Conservation (phyloP, 2,888 invertebrate species). For the Neocrepidodera transversa region DNA sequence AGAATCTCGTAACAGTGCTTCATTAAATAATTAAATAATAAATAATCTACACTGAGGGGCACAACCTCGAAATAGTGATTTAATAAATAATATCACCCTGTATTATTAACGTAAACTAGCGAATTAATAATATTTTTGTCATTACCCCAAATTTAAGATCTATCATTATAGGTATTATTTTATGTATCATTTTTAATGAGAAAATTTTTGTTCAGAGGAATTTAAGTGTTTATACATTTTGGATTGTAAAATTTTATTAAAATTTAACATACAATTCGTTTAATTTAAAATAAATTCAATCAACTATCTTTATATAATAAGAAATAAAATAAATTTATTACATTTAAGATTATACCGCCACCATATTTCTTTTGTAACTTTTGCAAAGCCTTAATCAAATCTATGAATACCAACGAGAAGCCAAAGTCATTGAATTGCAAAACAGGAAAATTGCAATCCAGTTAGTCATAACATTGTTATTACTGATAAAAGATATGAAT, state of each 20-base stretch:
- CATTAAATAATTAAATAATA: neutral
- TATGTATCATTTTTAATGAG: too few species aligned
- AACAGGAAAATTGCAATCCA: conserved; percentile 15
- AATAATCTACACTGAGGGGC: conserved; percentile 6
- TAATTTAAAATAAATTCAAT: neutral
- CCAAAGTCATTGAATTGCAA: conserved; percentile 20
- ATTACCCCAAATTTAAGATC: too few species aligned
- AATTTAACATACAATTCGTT: neutral
- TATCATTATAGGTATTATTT: too few species aligned
- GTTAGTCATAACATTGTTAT: conserved; percentile 17
- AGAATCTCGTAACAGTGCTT: neutral
- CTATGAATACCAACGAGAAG: conserved; percentile 18
- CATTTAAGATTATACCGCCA: conserved; percentile 2
- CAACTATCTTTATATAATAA: neutral
- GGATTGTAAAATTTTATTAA: neutral
- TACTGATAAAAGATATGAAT: conserved; percentile 20
- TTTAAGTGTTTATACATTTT: neutral
- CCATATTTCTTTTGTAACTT: conserved; percentile 17
- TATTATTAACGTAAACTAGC: too few species aligned
- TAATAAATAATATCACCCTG: too few species aligned
- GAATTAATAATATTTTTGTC: too few species aligned
- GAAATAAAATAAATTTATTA: conserved; percentile 11
- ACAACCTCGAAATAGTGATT: neutral
- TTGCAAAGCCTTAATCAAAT: conserved; percentile 11
- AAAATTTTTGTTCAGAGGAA: too few species aligned